These are phyloP conservation scores for Trypoxylon attenuatum DNA, from an alignment of 2,888 invertebrate species.

Conservation along the genomic window DNA sequence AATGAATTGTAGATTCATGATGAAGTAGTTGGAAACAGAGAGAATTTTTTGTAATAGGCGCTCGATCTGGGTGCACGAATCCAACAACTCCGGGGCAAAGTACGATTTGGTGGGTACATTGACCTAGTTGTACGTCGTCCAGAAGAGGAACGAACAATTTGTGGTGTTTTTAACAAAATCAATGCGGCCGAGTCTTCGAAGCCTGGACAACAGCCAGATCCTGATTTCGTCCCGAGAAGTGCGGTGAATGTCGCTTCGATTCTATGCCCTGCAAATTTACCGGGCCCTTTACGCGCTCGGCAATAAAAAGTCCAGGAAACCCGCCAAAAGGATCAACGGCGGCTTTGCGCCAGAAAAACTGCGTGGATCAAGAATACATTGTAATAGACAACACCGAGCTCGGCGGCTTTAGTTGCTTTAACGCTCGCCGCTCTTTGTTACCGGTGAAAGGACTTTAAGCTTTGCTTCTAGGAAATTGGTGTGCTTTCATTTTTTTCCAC, in stretches of 20 bases:
- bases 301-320: slow-evolving; percentile 33
- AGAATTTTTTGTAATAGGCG: too few species aligned
- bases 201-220: slow-evolving; percentile 54
- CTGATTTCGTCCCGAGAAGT: slow-evolving; percentile 32
- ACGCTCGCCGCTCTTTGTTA: not conserved
- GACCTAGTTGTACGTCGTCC: slow-evolving; percentile 16
- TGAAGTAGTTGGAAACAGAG: too few species aligned
- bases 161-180: slow-evolving; percentile 53
- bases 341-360: slow-evolving; percentile 17
- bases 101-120: slow-evolving; percentile 10
- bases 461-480: too few species aligned
- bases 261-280: slow-evolving; percentile 41
- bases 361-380: slow-evolving; percentile 9
- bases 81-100: not conserved
- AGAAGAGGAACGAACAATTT: slow-evolving; percentile 40
- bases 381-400: not conserved
- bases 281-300: slow-evolving; percentile 39
- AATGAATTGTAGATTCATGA: too few species aligned
- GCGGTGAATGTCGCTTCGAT: slow-evolving; percentile 26
- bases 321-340: slow-evolving; percentile 43
- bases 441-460: not conserved
- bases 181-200: slow-evolving; percentile 42
- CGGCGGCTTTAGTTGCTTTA: not conserved
- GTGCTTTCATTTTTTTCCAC: too few species aligned
- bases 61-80: not conserved